Base-by-base conservation (phyloP, 2,888 invertebrate genomes). In the Cyclophora albipunctata region DNA sequence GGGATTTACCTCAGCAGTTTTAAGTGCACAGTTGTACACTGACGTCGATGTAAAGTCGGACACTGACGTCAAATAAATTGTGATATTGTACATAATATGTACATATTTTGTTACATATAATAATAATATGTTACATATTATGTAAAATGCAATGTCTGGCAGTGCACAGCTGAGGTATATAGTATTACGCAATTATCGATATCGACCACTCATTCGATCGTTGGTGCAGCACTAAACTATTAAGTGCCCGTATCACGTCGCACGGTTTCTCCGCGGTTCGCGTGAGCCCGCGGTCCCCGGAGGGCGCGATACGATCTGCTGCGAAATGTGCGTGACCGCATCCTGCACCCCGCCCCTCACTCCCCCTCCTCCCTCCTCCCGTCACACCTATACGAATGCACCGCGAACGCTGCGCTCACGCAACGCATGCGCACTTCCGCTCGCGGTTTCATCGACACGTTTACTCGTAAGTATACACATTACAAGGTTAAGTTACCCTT, bases 311-410 rank as follows among this genome's bases (percentile, higher is more conserved):
- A 75, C 75, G 65, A 78, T 77, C 78, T 74, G 4, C 73, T 79
- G 76, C 75, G 75, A 76, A 20, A 73, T 72, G 73, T 76, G 75
- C 81, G 78, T 81, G 82, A 84, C 84, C 81, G 69, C 84, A 82
- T 84, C 82, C 84, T 81, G 72, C 63, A 60, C 61, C 66, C 59
- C 59, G 57, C 60, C 55, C 54, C 64, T 50, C 45, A 53, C 59
- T 50, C 50, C 53, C 50, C 42, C 43, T 50, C 50, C n/a, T n/a
- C 45, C 46, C 34, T 45, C 53, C 45, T 45, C 59, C 60, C 37
- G 37, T 37, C 37, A 37, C 37, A 37, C 37, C 37, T 37, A 37
- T 37, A 37, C 37, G 37, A 5, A 5, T 49, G 49, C 52, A 54
- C 7, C 62, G 67, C 63, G 69, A 67, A 71, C 74, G 71, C 73